These are phyloP conservation scores for Drosophila conformis DNA, from an alignment of 2,888 invertebrate species.

Conservation along the genomic window DNA sequence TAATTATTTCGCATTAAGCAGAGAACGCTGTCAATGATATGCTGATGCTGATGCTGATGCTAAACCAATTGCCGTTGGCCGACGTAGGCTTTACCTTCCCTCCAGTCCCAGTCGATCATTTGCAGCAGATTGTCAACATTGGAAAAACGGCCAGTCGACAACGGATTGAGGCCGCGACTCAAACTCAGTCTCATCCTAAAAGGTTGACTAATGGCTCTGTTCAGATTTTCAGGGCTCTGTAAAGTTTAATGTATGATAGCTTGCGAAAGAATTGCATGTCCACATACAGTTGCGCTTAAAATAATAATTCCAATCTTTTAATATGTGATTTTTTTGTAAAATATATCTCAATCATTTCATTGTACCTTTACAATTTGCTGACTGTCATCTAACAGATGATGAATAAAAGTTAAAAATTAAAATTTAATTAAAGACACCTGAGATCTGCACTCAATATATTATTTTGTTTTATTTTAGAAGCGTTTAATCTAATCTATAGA, in stretches of 20 bases:
- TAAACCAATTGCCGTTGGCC: slow-evolving; percentile 29
- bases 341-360: background rate
- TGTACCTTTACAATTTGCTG: background rate
- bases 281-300: background rate
- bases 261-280: slow-evolving; percentile 22
- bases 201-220: slow-evolving; percentile 32
- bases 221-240: slow-evolving; percentile 14
- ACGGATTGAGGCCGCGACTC: slow-evolving; percentile 4
- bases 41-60: slow-evolving; percentile 40
- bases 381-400: background rate
- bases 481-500: background rate
- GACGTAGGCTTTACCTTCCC: background rate
- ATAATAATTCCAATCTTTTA: background rate
- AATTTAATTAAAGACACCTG: background rate
- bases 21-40: slow-evolving; percentile 49
- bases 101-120: background rate
- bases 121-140: slow-evolving; percentile 52
- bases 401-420: background rate
- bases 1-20: slow-evolving; percentile 78
- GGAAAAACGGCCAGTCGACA: slow-evolving; percentile 24
- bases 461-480: background rate
- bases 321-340: background rate
- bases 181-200: background rate
- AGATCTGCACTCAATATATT: background rate
- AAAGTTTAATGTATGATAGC: slow-evolving; percentile 8